Conservation (phyloP, 1,140 invertebrate genomes). For the Trichonephila clavata region DNA sequence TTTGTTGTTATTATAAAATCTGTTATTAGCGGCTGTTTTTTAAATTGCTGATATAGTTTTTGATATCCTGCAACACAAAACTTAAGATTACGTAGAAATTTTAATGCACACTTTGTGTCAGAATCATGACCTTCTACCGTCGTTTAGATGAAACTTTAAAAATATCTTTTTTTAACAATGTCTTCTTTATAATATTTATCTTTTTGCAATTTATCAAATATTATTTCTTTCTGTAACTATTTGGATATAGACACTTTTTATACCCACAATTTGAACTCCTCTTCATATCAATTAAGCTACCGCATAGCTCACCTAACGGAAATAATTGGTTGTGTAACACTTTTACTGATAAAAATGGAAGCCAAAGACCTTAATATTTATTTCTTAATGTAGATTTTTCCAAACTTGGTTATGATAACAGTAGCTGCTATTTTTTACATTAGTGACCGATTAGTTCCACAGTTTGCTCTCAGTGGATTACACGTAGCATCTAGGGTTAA, state of each 20-base stretch:
- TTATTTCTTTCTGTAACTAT: too few species aligned
- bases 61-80: too few species aligned
- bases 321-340: not conserved
- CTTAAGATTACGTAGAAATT: too few species aligned
- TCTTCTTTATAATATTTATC: too few species aligned
- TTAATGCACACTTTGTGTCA: too few species aligned
- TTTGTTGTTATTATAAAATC: too few species aligned
- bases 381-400: not conserved
- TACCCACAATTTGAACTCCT: not conserved
- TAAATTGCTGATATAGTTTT: too few species aligned
- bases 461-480: not conserved
- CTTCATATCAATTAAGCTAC: not conserved
- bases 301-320: not conserved
- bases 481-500: not conserved
- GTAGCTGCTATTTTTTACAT: not conserved
- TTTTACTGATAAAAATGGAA: not conserved
- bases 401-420: constrained; percentile 1
- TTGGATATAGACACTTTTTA: not conserved
- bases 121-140: too few species aligned
- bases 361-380: not conserved
- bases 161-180: too few species aligned
- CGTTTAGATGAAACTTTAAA: too few species aligned
- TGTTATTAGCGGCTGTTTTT: too few species aligned
- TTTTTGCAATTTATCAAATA: too few species aligned
- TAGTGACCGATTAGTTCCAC: constrained; percentile 26